Conservation (phyloP, 2,797 vertebrate species). For the Mormyrus proboscirostris region DNA sequence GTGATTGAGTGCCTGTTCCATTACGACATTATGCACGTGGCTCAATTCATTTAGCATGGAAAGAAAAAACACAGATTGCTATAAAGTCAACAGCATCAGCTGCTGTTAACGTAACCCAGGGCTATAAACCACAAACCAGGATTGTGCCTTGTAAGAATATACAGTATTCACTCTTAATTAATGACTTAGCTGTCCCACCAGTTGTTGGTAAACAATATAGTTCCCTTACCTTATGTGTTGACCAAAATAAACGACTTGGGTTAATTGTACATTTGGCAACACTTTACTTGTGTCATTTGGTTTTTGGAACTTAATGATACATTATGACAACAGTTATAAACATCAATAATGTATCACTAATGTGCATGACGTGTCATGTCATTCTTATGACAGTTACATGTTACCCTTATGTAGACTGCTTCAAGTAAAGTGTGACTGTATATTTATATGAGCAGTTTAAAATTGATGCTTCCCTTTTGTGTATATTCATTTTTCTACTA, state of each 20-base stretch:
- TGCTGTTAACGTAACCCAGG: neutral
- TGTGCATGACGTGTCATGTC: too few species aligned
- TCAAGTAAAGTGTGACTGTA: neutral
- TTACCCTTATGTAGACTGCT: too few species aligned
- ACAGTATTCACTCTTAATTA: constrained; percentile 13
- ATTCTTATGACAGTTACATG: too few species aligned
- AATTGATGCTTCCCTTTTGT: neutral
- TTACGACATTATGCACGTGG: neutral
- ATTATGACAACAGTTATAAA: too few species aligned
- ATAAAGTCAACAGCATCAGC: constrained; percentile 4
- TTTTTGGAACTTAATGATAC: too few species aligned
- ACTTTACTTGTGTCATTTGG: too few species aligned
- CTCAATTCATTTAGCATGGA: neutral
- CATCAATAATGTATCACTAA: too few species aligned
- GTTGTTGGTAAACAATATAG: neutral
- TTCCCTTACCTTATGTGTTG: neutral
- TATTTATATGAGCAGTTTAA: neutral
- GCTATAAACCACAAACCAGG: neutral
- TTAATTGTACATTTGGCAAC: neutral
- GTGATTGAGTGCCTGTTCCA: neutral
- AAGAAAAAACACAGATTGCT: neutral
- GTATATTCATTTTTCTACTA: neutral
- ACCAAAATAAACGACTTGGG: neutral
- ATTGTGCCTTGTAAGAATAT: neutral
- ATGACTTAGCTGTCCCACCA: neutral